phyloP scores from a whole-genome alignment of 2,113 vertebrate genomes.

The Pomatorhinus ruficollis region DNA sequence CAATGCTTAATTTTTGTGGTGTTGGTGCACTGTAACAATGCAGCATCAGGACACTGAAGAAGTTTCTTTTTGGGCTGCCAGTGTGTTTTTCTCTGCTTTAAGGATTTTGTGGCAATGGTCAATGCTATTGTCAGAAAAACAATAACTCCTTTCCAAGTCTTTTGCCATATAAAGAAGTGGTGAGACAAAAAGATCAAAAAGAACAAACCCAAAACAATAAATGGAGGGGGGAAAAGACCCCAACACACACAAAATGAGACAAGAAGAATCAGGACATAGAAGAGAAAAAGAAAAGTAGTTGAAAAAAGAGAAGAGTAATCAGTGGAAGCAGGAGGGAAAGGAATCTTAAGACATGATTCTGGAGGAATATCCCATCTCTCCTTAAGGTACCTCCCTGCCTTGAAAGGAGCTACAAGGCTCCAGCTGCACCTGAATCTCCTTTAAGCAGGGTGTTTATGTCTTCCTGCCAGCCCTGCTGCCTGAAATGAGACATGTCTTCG shows the following conservation, averaged over 20 bases:
- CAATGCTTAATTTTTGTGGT: neutral
- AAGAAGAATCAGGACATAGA: neutral
- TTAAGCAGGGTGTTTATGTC: neutral
- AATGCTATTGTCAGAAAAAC: neutral
- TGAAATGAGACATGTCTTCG: neutral
- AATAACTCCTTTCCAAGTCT: neutral
- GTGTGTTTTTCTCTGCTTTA: neutral
- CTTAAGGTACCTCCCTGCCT: neutral
- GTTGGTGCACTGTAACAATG: neutral
- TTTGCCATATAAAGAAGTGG: neutral
- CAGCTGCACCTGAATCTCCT: neutral
- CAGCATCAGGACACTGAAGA: neutral
- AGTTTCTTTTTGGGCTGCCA: neutral
- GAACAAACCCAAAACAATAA: neutral
- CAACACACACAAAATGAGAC: neutral
- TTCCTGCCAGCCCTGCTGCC: neutral
- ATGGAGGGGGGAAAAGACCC: accelerated
- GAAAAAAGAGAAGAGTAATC: neutral
- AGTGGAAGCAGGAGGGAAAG: neutral
- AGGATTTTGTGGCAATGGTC: neutral
- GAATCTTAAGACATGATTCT: neutral
- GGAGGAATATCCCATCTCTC: neutral
- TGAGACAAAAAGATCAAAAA: neutral
- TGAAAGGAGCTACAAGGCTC: neutral
- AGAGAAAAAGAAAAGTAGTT: neutral